A percentile compares a stretch with the other conserved stretches of the same genome.
Conservation (phyloP, 2,888 invertebrate species). For the Cosmia trapezina region DNA sequence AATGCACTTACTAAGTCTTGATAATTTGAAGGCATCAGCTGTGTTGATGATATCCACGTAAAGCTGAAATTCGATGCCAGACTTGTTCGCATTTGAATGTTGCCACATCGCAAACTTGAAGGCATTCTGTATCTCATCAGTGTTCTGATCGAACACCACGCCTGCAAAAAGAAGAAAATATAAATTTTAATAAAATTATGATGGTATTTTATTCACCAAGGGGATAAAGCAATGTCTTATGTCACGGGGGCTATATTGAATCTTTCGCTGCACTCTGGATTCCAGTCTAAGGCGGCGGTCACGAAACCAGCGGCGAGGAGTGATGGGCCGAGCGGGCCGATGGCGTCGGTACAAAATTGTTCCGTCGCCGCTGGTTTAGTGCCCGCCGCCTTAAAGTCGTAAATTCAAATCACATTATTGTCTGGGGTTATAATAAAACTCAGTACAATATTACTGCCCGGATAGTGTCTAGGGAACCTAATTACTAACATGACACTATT, state of each 20-base stretch:
- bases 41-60: slow-evolving; percentile 97
- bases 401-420: too few relatives aligned
- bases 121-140: slow-evolving; percentile 96
- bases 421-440: background rate
- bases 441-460: background rate
- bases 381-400: too few relatives aligned
- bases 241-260: background rate
- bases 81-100: slow-evolving; percentile 93
- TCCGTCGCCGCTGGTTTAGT: too few relatives aligned
- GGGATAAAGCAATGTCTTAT: background rate
- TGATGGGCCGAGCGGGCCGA: too few relatives aligned
- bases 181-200: slow-evolving; percentile 1
- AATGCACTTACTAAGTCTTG: slow-evolving; percentile 95
- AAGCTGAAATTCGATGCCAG: slow-evolving; percentile 94
- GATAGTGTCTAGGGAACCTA: background rate
- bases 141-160: slow-evolving; percentile 96
- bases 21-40: slow-evolving; percentile 97
- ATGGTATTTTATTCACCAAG: background rate
- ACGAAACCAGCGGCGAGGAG: too few relatives aligned
- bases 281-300: too few relatives aligned
- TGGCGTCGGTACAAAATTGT: too few relatives aligned
- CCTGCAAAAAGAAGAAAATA: slow-evolving; percentile 82
- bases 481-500: background rate
- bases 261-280: background rate
- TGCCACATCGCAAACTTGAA: slow-evolving; percentile 96